Evolutionary conservation across 2,888 invertebrate species (phyloP), one percentile per base, ranked within the genome.

Genomic region (Chirona hameri): DNA sequence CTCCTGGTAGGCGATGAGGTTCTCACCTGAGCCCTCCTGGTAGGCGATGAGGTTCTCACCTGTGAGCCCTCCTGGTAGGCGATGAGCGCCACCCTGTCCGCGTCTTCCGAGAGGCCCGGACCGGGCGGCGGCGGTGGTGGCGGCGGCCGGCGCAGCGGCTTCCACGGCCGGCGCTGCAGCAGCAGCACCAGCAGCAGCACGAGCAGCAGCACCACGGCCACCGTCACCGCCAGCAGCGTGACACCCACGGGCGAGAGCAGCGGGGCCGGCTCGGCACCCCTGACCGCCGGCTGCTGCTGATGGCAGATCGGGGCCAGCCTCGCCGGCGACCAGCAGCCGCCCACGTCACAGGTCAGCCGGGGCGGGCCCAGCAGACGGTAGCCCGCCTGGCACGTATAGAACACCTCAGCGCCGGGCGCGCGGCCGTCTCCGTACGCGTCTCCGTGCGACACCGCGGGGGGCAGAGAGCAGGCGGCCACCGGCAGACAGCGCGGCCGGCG

Each of bases 321-420:
- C 4, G 9, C 9, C 46, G 87, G 86, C 72, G 85, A 84, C 89
- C 89, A 89, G 84, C 89, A 89, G 10, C 89, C 89, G 31, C 87
- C 87, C 24, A 85, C 83, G 48, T 87, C 85, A 85, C 89, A 89
- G 24, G 87, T 87, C 57, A 89, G 84, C 24, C 88, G 85, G 29
- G 87, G 83, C 27, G 86, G 87, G 5, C 89, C 89, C 81, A 87
- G 86, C 82, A 89, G 85, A 72, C 87, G 86, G 84, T 87, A 89
- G 12, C 89, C 89, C n/a, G 88, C 87, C 72, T 87, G 85, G 85
- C 89, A 89, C 81, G 87, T 87, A 85, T 89, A 89, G 14, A 87
- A 87, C 57, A 89, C 87, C 84, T 84, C 79, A 12, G 69, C 81
- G 60, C 81, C 69, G n/a, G 29, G 81, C 31, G 39, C 21, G 7